Evolutionary conservation across 1,140 invertebrate species (phyloP).

Genomic region (Mactra quadrangularis): DNA sequence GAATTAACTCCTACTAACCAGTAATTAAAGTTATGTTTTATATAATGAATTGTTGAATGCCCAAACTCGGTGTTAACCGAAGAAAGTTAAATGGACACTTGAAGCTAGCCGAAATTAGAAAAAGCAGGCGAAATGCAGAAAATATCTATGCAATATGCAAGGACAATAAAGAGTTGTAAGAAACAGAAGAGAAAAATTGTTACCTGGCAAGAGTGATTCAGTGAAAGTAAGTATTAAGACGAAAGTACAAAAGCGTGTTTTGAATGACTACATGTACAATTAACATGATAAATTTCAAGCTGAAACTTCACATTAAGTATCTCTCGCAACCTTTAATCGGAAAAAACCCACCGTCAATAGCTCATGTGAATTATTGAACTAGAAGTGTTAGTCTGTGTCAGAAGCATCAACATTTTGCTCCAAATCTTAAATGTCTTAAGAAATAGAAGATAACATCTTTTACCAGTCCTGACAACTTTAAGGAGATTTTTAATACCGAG

Average conservation of each 20-base stretch:
- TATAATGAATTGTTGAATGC: too few relatives aligned
- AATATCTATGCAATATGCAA: neutral
- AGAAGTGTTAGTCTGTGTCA: conserved; percentile 37
- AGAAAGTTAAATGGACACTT: neutral
- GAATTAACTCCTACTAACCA: too few relatives aligned
- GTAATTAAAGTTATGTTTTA: too few relatives aligned
- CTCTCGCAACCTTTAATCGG: conserved; percentile 33
- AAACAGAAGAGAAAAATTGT: conserved; percentile 42
- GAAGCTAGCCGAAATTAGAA: conserved; percentile 2
- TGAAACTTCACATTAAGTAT: conserved; percentile 39
- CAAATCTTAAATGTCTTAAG: conserved; percentile 37
- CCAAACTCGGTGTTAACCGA: neutral
- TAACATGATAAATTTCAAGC: conserved; percentile 29
- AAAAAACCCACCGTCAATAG: conserved; percentile 28
- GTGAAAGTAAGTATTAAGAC: conserved; percentile 20
- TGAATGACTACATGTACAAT: conserved; percentile 53
- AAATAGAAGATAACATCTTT: conserved; percentile 23
- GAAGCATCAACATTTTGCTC: conserved; percentile 41
- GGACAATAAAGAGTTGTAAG: conserved; percentile 8
- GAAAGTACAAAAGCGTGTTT: conserved; percentile 17
- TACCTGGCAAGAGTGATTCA: conserved; percentile 38
- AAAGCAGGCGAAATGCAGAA: neutral
- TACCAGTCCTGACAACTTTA: conserved; percentile 46
- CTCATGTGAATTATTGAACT: conserved; percentile 19
- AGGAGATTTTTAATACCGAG: too few relatives aligned